phyloP scores from a whole-genome alignment of 2,888 invertebrate genomes.

The Eulithis testata region DNA sequence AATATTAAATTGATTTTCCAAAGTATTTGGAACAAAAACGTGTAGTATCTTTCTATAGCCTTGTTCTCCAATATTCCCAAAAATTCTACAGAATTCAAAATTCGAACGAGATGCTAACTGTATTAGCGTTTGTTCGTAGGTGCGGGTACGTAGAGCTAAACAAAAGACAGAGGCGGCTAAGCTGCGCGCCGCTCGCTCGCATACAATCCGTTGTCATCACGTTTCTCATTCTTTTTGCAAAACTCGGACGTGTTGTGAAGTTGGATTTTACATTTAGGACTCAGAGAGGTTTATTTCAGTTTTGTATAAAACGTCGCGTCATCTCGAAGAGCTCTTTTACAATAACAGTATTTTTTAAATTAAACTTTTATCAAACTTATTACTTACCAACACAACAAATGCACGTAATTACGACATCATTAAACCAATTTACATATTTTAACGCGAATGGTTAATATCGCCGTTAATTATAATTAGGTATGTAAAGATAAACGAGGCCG shows the following conservation, averaged over 20 bases:
- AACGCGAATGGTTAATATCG: not conserved
- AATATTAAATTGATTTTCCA: not conserved
- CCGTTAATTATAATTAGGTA: not conserved
- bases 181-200: slow-evolving; percentile 23
- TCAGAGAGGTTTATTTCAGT: slow-evolving; percentile 30
- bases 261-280: slow-evolving; percentile 26
- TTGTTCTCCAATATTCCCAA: not conserved
- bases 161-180: slow-evolving; percentile 32
- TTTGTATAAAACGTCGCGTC: slow-evolving; percentile 11
- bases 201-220: slow-evolving; percentile 40
- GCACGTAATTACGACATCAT: not conserved
- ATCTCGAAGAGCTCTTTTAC: too few relatives aligned
- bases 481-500: not conserved
- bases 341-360: too few relatives aligned
- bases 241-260: slow-evolving; percentile 26
- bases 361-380: too few relatives aligned
- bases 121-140: slow-evolving; percentile 21
- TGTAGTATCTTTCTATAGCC: not conserved
- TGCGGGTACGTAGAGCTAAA: slow-evolving; percentile 29
- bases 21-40: not conserved
- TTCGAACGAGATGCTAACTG: slow-evolving; percentile 13
- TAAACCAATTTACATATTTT: not conserved
- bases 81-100: slow-evolving; percentile 3
- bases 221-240: slow-evolving; percentile 32
- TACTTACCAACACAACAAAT: too few relatives aligned